Evolutionary conservation across 2,113 vertebrate species (phyloP).

Genomic region (Bagarius yarrelli): DNA sequence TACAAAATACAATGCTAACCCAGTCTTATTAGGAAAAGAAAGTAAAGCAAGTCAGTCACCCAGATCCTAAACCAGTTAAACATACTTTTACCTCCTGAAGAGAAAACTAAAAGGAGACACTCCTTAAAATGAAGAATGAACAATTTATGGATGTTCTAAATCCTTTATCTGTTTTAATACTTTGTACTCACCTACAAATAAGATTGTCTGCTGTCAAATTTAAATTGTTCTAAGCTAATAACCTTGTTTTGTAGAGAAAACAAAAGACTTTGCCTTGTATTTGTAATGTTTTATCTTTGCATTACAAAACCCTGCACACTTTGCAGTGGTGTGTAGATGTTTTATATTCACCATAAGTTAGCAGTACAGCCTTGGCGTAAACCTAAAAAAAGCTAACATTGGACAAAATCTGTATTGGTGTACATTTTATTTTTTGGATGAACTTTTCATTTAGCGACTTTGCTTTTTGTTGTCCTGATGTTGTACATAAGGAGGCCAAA

Average conservation of each 20-base stretch:
- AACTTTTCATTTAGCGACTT: neutral
- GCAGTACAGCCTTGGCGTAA: neutral
- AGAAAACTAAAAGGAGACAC: too few species aligned
- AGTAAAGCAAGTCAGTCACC: too few species aligned
- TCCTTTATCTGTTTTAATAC: neutral
- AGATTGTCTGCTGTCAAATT: neutral
- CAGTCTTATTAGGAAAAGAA: too few species aligned
- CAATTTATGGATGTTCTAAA: too few species aligned
- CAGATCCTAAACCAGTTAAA: too few species aligned
- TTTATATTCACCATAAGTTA: neutral
- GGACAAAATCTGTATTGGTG: neutral
- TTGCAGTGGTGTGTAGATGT: neutral
- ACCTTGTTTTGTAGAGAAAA: neutral
- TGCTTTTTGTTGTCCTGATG: neutral
- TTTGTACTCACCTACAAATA: neutral
- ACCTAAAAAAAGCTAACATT: neutral
- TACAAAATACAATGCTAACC: too few species aligned
- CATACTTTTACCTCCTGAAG: too few species aligned
- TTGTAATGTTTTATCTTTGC: neutral
- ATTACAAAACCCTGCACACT: neutral
- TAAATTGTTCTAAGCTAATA: neutral
- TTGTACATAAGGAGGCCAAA: conserved; percentile 16
- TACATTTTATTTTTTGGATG: neutral
- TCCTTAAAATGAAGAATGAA: too few species aligned
- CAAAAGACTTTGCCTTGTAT: neutral